Conservation (phyloP, 2,888 invertebrate species). For the Orthonevra nobilis region DNA sequence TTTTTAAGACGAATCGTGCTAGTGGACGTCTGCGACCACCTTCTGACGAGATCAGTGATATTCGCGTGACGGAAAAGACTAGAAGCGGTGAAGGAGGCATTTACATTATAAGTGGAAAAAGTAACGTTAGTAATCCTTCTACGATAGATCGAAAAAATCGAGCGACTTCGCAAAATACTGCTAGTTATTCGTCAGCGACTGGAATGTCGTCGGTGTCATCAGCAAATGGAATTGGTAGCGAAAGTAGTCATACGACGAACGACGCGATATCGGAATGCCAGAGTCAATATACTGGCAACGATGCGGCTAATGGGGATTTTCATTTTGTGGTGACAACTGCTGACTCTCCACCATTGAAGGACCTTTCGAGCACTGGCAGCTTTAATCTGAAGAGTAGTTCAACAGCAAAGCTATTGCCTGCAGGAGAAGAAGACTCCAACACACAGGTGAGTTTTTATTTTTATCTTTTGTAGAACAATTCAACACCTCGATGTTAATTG, state of each 20-base stretch:
- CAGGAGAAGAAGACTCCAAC: conserved; percentile 78
- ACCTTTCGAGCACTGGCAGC: conserved; percentile 75
- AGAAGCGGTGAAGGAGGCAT: conserved; percentile 49
- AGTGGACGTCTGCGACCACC: conserved; percentile 39
- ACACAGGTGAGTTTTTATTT: conserved; percentile 80
- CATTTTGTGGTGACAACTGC: conserved; percentile 72
- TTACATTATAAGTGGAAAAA: conserved; percentile 64
- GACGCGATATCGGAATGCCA: conserved; percentile 78
- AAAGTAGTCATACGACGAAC: conserved; percentile 78
- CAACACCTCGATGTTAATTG: too few species aligned
- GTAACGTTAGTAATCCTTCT: conserved; percentile 70
- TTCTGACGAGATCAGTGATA: conserved; percentile 28
- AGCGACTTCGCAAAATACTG: conserved; percentile 51
- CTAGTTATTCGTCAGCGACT: conserved; percentile 63
- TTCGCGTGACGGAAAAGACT: conserved; percentile 10
- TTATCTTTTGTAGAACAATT: too few species aligned
- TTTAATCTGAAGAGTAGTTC: conserved; percentile 78
- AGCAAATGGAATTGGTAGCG: conserved; percentile 72
- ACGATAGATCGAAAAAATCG: conserved; percentile 75
- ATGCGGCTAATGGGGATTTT: conserved; percentile 73
- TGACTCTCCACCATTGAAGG: conserved; percentile 73
- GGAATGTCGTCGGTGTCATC: conserved; percentile 63
- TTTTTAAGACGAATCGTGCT: conserved; percentile 66
- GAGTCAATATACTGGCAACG: conserved; percentile 71
- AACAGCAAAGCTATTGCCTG: conserved; percentile 77